Evolutionary conservation across 2,888 invertebrate genomes (phyloP), one percentile per base, ranked within the genome.

Genomic region (Melinaea menophilus): DNA sequence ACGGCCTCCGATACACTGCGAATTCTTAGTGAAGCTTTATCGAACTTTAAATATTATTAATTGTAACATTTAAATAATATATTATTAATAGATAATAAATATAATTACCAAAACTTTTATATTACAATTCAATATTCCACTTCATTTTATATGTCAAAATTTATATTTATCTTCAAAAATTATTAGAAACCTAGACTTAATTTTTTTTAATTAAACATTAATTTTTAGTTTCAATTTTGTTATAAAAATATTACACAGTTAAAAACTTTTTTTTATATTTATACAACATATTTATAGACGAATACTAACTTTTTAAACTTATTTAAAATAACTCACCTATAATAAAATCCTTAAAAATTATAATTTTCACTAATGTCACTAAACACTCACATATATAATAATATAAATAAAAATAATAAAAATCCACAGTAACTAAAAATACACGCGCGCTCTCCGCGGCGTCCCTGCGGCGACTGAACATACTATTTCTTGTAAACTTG

Each of bases 1-100:
- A 88, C 89, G 70, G 80, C 87, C 83, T 87, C 76, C 73, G 77
- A 77, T 81, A 80, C 88, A 88, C 89, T 89, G 88, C 86, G 86
- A 85, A 80, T 87, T 87, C 85, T 82, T 88, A 87, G 84, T 81
- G 82, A 79, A 79, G 77, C 77, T 11, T 51, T 74, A 54, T 76
- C 76, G 75, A 79, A 74, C 78, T 76, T 79, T 81, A 76, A 76
- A 76, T 73, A 62, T 72, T 71, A 74, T 74, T 73, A 73, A 71
- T 60, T 54, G 54, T 5, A 9, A 9, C 60, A 63, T 61, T 54
- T 60, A 64, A 58, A 57, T 13, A 48, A 22, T 51, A 2, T 7
- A 9, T 11, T 31, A 31, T 5, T 4, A 11, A 31, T 11, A 31
- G 22, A 51, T 51, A 51, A 7, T 22, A 22, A 22, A 22, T 22